These are phyloP conservation scores for Trissoscelio sp. DNA, from an alignment of 2,888 invertebrate species.

Conservation along the genomic window DNA sequence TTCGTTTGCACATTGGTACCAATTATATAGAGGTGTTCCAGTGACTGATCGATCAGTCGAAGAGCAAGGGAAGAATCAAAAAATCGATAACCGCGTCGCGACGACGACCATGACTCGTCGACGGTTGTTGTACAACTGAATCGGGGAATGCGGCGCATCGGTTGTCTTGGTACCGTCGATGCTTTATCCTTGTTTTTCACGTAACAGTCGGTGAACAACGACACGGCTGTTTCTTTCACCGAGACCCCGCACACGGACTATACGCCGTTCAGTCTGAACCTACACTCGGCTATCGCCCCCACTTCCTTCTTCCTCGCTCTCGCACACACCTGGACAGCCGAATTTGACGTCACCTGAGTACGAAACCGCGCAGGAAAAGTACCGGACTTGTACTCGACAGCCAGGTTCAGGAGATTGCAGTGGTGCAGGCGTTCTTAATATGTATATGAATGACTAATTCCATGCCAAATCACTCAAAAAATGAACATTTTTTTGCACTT, in stretches of 20 bases:
- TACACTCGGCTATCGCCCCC: conserved; percentile 52
- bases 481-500: too few relatives aligned
- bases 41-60: conserved; percentile 14
- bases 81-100: too few relatives aligned
- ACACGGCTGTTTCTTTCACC: conserved; percentile 61
- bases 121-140: conserved; percentile 62
- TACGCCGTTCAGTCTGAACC: conserved; percentile 29
- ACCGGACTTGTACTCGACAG: too few relatives aligned
- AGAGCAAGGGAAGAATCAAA: neutral
- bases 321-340: conserved; percentile 52
- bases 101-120: conserved; percentile 31
- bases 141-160: conserved; percentile 53
- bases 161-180: conserved; percentile 60
- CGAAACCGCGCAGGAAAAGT: too few relatives aligned
- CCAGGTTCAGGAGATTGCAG: too few relatives aligned
- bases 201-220: conserved; percentile 44
- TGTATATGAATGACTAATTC: too few relatives aligned
- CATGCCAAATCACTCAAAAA: too few relatives aligned
- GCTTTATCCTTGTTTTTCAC: conserved; percentile 61
- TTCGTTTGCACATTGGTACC: conserved; percentile 27
- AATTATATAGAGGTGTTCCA: neutral
- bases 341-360: conserved; percentile 53
- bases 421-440: too few relatives aligned
- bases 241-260: conserved; percentile 32
- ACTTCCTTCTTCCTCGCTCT: conserved; percentile 36